Base-by-base conservation (phyloP, 2,888 invertebrate species). In the Eupithecia dodoneata region DNA sequence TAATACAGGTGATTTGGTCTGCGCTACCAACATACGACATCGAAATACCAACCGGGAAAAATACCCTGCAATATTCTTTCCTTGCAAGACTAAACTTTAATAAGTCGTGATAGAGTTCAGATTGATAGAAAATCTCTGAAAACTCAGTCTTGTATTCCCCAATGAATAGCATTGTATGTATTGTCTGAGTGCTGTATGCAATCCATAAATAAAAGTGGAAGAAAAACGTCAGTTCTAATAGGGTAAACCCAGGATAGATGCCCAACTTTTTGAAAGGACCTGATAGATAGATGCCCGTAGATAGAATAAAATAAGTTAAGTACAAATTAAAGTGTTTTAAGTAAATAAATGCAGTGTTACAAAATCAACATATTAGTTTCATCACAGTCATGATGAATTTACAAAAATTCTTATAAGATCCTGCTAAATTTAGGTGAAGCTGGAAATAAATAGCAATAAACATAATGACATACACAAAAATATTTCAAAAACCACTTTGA, bases 161-260 rank as follows among this genome's bases (percentile, higher is more conserved):
- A 30, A 63, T 30, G 63, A 63, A 63, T 63, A 63, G 63, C 63
- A 12, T 63, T 30, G 18, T 63, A 30, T 18, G 59, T 59, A 10
- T 18, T 59, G 18, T 59, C 59, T 59, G 59, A 18, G 18, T 18
- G 10, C 30, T 12, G 63, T 30, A 4, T 63, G 63, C 10, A 10
- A 63, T 4, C 18, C 12, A 63, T 63, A 63, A 59, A 59, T 52
- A 59, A 18, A 59, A 63, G 63, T 30, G 4, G 18, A 18, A 63
- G 63, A 63, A 63, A 63, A 63, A 12, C 63, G 59, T 63, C 63
- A 63, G 63, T 42, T 66, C 6, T 15, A 15, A 66, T 66, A 30
- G 30, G 30, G 30, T 30, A 30, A 30, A 30, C 0, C 30, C 30
- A 30, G 30, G 30, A 30, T 30, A 30, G 30, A 30, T 30, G 30